Conservation (phyloP, 2,888 invertebrate genomes). For the Oscheius sp. region DNA sequence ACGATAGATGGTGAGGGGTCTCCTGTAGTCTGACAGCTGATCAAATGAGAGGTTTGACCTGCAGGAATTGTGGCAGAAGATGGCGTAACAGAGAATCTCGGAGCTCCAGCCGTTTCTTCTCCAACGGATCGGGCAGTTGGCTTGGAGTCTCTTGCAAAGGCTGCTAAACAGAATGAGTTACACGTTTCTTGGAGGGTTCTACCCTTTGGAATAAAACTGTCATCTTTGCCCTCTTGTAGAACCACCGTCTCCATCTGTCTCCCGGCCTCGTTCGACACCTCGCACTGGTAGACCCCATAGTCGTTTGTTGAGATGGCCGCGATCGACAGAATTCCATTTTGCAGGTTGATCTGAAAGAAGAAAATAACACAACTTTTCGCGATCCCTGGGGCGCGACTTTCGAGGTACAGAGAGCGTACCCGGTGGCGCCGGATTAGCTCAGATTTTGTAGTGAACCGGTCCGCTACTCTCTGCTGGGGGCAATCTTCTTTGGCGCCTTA, state of each 20-base stretch:
- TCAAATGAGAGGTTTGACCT: constrained; percentile 87
- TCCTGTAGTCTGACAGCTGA: constrained; percentile 88
- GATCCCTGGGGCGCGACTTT: neutral
- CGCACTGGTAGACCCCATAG: constrained; percentile 91
- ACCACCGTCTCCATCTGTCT: constrained; percentile 82
- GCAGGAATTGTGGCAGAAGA: constrained; percentile 89
- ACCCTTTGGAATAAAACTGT: constrained; percentile 58
- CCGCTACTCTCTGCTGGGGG: neutral
- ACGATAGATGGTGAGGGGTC: constrained; percentile 90
- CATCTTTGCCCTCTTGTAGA: constrained; percentile 22
- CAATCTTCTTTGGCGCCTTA: constrained; percentile 13
- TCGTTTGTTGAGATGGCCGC: constrained; percentile 42
- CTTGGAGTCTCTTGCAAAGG: constrained; percentile 18
- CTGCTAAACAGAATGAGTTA: neutral
- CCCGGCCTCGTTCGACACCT: constrained; percentile 89
- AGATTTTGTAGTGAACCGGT: constrained; percentile 32
- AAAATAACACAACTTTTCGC: neutral
- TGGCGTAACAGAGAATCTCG: constrained; percentile 79
- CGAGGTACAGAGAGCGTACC: neutral
- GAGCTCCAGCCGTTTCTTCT: neutral
- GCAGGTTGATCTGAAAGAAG: neutral
- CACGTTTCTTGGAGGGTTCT: neutral
- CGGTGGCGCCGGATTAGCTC: constrained; percentile 35
- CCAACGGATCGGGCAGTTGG: constrained; percentile 2
- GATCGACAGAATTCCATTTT: constrained; percentile 44